Evolutionary conservation across 2,797 vertebrate genomes (phyloP), one percentile per base, ranked within the genome.

Genomic region (Tapirus indicus): DNA sequence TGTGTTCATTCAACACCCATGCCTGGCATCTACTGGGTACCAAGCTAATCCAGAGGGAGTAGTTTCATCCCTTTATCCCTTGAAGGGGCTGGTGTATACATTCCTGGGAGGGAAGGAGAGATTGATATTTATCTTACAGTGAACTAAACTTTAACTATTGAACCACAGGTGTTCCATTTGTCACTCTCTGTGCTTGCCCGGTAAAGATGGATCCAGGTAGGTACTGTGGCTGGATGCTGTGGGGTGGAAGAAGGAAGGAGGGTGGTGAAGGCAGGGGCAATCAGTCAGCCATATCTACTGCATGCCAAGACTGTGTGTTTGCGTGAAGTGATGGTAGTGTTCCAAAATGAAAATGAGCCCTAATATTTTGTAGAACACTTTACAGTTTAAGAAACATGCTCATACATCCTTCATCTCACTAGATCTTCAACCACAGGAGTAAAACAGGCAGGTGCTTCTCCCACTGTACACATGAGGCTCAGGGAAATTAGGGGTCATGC

Each of bases 201-300:
- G 23, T 27, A 71, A 84, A 83, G 54, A 97, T 93, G 95, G 4
- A 97, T 20, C 72, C 87, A 92, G 92, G 93, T 94, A 75, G 97
- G 92, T 35, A 72, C 27, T 14, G 6, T 14, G 47, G 32, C 52
- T 69, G 83, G 58, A 68, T 25, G 5, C 56, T 27, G 11, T 35
- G 75, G 66, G 29, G 2, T 35, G 18, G 52, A 60, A 78, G 85
- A 86, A 64, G 66, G 27, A 64, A 68, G 72, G 88, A 49, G 32
- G 47, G 23, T 7, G 13, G 38, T 6, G 18, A 94, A 85, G 69
- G 21, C 72, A 60, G 29, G 60, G 68, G 1, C 25, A 8, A 14
- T 10, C 7, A 25, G 21, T 27, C 56, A 91, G 78, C 41, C 88
- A 11, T 10, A 35, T 41, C 44, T n/a, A 25, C 5, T 41, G 27